These are phyloP conservation scores for Protaetia brevitarsis DNA, from an alignment of 1,140 invertebrate species.

Conservation along the genomic window DNA sequence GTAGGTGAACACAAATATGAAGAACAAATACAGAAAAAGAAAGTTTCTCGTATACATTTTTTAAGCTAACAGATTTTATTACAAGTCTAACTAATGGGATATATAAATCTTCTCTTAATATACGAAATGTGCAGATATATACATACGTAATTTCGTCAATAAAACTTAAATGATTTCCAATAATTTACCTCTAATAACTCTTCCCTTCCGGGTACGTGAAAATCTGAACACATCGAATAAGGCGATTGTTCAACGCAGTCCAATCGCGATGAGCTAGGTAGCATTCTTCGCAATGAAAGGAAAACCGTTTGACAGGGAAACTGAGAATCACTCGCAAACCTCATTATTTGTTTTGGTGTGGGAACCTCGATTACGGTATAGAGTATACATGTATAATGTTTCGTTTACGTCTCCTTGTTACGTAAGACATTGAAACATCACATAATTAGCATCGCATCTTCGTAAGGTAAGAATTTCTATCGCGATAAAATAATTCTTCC, in stretches of 20 bases:
- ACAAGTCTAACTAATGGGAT: too few relatives aligned
- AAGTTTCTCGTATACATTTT: background rate
- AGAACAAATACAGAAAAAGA: background rate
- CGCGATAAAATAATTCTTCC: background rate
- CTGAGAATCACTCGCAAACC: background rate
- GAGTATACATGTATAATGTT: too few relatives aligned
- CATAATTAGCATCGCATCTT: slow-evolving; percentile 1
- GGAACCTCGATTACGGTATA: background rate
- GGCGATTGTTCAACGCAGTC: too few relatives aligned
- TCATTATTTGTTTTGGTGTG: background rate
- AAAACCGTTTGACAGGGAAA: background rate
- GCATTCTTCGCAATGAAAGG: background rate
- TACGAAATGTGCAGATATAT: too few relatives aligned
- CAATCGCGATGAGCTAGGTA: background rate
- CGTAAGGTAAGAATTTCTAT: background rate
- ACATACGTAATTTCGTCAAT: background rate
- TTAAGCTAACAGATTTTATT: background rate
- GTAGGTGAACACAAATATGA: slow-evolving; percentile 2
- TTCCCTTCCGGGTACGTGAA: background rate
- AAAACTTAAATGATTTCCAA: background rate
- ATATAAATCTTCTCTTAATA: too few relatives aligned
- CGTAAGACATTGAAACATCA: background rate
- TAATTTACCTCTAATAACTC: background rate
- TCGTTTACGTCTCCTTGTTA: background rate
- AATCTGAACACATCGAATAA: too few relatives aligned